These are phyloP conservation scores for Peromyscus melanophrys DNA, from an alignment of 2,797 vertebrate genomes.

Conservation along the genomic window DNA sequence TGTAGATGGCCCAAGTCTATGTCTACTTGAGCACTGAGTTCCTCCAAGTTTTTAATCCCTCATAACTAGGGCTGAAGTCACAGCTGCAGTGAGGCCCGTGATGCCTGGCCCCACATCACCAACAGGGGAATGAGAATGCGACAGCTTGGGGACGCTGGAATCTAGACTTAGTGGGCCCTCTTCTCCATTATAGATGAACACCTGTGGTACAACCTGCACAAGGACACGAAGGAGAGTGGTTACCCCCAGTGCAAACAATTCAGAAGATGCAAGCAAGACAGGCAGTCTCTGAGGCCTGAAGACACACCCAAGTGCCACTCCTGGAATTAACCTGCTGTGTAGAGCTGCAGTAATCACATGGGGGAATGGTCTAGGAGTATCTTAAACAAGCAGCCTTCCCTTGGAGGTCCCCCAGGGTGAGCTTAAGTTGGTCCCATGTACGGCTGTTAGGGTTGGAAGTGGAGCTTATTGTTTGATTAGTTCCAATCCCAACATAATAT, in stretches of 20 bases:
- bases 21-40: background rate
- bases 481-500: background rate
- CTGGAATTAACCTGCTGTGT: background rate
- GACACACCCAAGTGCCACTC: background rate
- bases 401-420: background rate
- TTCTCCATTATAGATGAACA: background rate
- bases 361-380: background rate
- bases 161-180: background rate
- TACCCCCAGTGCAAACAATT: background rate
- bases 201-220: background rate
- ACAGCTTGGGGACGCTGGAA: background rate
- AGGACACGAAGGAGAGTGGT: background rate
- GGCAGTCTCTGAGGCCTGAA: background rate
- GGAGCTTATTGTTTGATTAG: background rate
- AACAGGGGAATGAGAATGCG: background rate
- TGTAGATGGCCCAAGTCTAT: background rate
- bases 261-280: background rate
- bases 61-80: background rate
- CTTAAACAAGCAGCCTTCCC: background rate
- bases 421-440: background rate
- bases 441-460: background rate
- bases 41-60: background rate
- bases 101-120: background rate
- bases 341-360: background rate
- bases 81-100: background rate